A percentile compares a stretch with the other conserved stretches of the same genome.
phyloP scores from a whole-genome alignment of 2,888 invertebrate species.

The Folsomia manolachei region DNA sequence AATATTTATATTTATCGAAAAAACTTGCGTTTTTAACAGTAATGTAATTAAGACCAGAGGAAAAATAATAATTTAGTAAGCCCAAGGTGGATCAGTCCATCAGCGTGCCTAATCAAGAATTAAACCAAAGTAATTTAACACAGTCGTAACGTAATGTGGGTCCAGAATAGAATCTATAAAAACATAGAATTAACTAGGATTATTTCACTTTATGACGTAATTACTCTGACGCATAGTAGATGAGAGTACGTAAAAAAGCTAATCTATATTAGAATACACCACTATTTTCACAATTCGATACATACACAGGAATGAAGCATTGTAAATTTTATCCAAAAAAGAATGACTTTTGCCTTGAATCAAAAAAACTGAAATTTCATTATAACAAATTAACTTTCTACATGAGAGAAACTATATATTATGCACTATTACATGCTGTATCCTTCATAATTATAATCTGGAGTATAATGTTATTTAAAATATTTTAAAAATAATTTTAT shows the following conservation, averaged over 20 bases:
- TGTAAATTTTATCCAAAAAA: slow-evolving; percentile 7
- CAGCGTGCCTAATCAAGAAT: slow-evolving; percentile 21
- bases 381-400: not conserved
- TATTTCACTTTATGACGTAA: not conserved
- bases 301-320: not conserved
- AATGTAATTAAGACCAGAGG: not conserved
- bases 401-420: not conserved
- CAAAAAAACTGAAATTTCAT: not conserved
- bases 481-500: not conserved
- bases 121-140: slow-evolving; percentile 18
- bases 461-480: not conserved
- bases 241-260: not conserved
- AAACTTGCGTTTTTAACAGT: not conserved
- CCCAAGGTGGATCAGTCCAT: slow-evolving; percentile 4
- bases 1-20: too few relatives aligned
- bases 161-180: not conserved
- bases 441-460: not conserved
- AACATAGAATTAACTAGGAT: too few relatives aligned
- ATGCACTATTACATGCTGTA: not conserved
- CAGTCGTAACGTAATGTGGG: slow-evolving; percentile 1
- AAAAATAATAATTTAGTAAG: not conserved
- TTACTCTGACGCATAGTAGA: too few relatives aligned
- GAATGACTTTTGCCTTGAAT: slow-evolving; percentile 19
- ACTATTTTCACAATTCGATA: too few relatives aligned
- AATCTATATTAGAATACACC: not conserved